Conservation (phyloP, 2,797 vertebrate genomes). For the Tarsius wallacei region DNA sequence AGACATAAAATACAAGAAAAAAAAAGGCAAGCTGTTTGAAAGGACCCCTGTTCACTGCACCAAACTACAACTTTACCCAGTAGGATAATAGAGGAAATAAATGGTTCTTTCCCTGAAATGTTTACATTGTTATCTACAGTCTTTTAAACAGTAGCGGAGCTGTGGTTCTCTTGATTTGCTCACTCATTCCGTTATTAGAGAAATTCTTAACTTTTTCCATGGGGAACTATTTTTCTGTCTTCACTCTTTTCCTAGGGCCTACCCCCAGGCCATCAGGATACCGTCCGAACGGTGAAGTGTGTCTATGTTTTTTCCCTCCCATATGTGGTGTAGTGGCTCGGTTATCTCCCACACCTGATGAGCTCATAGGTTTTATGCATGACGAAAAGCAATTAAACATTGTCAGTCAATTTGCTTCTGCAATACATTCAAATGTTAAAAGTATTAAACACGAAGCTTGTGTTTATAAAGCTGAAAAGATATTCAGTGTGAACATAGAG, state of each 20-base stretch:
- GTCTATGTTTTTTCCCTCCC: conserved; percentile 79
- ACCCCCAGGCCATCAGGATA: conserved; percentile 82
- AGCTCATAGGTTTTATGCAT: conserved; percentile 66
- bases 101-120: conserved; percentile 73
- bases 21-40: background rate
- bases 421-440: background rate
- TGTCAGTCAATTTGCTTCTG: background rate
- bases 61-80: background rate
- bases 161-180: conserved; percentile 87
- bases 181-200: conserved; percentile 88
- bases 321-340: conserved; percentile 59
- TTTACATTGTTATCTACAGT: conserved; percentile 75
- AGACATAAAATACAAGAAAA: background rate
- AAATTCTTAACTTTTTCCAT: conserved; percentile 85
- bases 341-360: conserved; percentile 61
- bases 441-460: background rate
- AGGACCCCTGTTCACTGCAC: background rate
- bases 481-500: background rate
- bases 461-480: background rate
- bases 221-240: conserved; percentile 91
- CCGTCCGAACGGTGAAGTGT: conserved; percentile 80
- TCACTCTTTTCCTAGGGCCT: conserved; percentile 83
- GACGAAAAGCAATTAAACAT: conserved; percentile 67
- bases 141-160: conserved; percentile 86
- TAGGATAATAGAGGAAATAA: conserved; percentile 63